A percentile compares a stretch with the other conserved stretches of the same genome.
These are phyloP conservation scores for Tenthredo livida DNA, from an alignment of 2,888 invertebrate species.

Conservation along the genomic window DNA sequence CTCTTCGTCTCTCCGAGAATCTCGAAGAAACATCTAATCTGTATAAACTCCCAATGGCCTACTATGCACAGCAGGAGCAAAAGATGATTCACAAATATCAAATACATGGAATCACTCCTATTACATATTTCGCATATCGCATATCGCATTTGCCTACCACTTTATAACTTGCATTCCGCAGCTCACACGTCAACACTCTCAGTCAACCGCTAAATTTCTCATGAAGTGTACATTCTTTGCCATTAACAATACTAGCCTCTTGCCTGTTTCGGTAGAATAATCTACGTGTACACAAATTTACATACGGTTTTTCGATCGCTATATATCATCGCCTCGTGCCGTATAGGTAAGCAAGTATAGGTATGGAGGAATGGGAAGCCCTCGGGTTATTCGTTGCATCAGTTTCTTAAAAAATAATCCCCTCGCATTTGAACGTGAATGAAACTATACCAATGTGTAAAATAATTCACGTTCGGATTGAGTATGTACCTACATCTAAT, in stretches of 20 bases:
- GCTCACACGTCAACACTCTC: conserved; percentile 12
- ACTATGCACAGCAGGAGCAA: background rate
- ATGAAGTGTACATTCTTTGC: background rate
- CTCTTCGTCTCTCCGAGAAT: background rate
- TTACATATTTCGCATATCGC: background rate
- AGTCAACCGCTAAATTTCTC: background rate
- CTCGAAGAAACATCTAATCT: background rate
- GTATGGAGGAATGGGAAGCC: background rate
- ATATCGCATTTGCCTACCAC: background rate
- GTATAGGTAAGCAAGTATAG: background rate
- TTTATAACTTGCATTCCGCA: conserved; percentile 13
- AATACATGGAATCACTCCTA: conserved; percentile 21
- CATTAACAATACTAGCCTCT: background rate
- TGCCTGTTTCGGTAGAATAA: background rate
- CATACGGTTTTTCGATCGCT: background rate
- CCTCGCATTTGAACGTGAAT: background rate
- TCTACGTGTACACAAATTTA: background rate
- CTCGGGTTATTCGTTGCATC: background rate
- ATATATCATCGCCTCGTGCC: background rate
- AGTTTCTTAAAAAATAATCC: background rate
- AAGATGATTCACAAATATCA: conserved; percentile 23
- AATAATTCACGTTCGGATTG: background rate
- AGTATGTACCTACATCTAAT: background rate
- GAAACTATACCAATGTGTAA: background rate
- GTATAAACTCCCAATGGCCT: background rate